Evolutionary conservation across 2,113 vertebrate genomes (phyloP).

Genomic region (Platycercus adscitus): DNA sequence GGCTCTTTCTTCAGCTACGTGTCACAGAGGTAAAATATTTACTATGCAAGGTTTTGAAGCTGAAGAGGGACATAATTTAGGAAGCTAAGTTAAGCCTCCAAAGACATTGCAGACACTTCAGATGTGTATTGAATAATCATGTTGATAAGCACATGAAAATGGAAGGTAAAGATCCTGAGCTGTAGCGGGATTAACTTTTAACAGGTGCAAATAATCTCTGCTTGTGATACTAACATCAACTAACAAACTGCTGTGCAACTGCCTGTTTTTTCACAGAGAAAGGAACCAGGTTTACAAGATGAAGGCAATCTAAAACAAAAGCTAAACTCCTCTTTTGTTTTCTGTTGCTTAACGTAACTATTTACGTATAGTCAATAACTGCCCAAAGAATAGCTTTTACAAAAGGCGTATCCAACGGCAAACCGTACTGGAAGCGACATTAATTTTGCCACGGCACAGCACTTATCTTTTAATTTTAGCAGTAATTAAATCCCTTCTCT

Average conservation of each 20-base stretch:
- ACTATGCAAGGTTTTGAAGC: background rate
- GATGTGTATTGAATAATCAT: background rate
- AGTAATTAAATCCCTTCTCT: slow-evolving; percentile 9
- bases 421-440: background rate
- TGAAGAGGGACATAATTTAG: background rate
- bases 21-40: background rate
- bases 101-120: background rate
- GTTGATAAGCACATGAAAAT: background rate
- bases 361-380: background rate
- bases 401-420: background rate
- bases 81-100: background rate
- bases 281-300: background rate
- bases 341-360: background rate
- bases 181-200: background rate
- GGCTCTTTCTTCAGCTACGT: background rate
- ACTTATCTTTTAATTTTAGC: slow-evolving; percentile 18
- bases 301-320: background rate
- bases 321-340: background rate
- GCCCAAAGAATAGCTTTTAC: background rate
- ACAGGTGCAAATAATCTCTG: background rate
- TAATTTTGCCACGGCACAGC: background rate
- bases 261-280: background rate
- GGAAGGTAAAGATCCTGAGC: background rate
- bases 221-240: background rate
- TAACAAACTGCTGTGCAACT: background rate